These are phyloP conservation scores for Lithobates pipiens DNA, from an alignment of 2,797 vertebrate species.

Conservation along the genomic window DNA sequence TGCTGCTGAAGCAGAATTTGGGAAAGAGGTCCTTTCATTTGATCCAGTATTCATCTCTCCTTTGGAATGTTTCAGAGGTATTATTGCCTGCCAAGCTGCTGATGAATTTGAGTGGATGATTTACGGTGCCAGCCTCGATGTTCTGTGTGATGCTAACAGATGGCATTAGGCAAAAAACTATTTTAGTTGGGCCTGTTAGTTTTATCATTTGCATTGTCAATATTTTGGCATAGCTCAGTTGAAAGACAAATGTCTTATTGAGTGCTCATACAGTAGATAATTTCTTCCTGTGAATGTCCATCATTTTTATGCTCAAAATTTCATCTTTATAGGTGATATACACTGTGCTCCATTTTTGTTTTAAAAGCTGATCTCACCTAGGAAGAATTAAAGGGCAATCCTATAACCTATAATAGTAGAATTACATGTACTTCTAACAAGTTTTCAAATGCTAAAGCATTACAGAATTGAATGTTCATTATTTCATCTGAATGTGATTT, in stretches of 20 bases:
- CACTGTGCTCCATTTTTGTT: not conserved
- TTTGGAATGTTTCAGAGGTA: constrained; percentile 29
- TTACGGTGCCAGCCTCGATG: constrained; percentile 39
- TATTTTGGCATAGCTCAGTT: constrained; percentile 25
- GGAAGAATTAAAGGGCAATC: not conserved
- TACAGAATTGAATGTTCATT: no score
- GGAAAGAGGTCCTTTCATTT: constrained; percentile 22
- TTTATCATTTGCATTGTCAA: constrained; percentile 53
- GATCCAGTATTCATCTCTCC: constrained; percentile 32
- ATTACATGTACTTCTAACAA: no score
- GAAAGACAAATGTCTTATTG: constrained; percentile 26
- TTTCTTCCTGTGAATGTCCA: constrained; percentile 1
- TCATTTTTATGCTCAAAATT: not conserved
- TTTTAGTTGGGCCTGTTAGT: constrained; percentile 41
- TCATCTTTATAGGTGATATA: not conserved
- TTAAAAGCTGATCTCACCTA: not conserved
- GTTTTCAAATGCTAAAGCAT: no score
- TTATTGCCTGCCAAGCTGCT: constrained; percentile 24
- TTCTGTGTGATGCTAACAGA: constrained; percentile 45
- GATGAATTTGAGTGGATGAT: constrained; percentile 45
- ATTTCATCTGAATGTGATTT: no score
- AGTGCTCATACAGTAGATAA: not conserved
- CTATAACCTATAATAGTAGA: no score
- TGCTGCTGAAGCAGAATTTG: constrained; percentile 28
- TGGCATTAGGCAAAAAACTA: constrained; percentile 37